Conservation (phyloP, 2,888 invertebrate species). For the Baronia brevicornis region DNA sequence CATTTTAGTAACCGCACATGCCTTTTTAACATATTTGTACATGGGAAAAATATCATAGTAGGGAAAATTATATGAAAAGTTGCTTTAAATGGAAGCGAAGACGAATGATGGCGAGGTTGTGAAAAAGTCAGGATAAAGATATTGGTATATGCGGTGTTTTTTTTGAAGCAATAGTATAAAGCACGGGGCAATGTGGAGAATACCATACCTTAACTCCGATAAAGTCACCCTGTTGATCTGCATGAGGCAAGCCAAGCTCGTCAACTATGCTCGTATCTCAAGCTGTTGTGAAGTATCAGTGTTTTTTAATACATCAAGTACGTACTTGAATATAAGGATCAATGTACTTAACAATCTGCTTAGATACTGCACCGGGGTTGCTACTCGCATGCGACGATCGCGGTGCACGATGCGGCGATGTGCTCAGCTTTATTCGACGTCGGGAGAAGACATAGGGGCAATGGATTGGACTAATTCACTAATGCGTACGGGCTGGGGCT, state of each 20-base stretch:
- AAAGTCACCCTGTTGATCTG: conserved; percentile 33
- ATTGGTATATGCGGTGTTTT: too few relatives aligned
- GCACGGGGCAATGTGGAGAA: conserved; percentile 19
- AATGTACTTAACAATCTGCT: conserved; percentile 26
- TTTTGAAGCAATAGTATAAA: conserved; percentile 40
- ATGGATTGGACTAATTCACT: conserved; percentile 20
- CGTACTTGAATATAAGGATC: conserved; percentile 15
- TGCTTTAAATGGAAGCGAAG: too few relatives aligned
- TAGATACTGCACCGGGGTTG: conserved; percentile 43
- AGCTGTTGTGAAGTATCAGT: conserved; percentile 19
- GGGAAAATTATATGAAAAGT: too few relatives aligned
- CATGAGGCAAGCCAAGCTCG: conserved; percentile 61
- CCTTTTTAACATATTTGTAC: too few relatives aligned
- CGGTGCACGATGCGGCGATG: conserved; percentile 64
- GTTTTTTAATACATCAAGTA: conserved; percentile 8
- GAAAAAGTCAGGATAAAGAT: too few relatives aligned
- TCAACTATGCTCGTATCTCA: conserved; percentile 31
- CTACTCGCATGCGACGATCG: conserved; percentile 68
- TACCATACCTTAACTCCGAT: conserved; percentile 43
- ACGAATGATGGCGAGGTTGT: too few relatives aligned
- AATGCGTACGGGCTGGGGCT: conserved; percentile 11
- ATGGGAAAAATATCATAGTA: too few relatives aligned
- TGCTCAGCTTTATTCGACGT: conserved; percentile 52
- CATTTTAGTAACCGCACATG: too few relatives aligned
- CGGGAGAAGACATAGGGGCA: conserved; percentile 44